phyloP scores from a whole-genome alignment of 2,113 vertebrate genomes.

The Isurus oxyrinchus region DNA sequence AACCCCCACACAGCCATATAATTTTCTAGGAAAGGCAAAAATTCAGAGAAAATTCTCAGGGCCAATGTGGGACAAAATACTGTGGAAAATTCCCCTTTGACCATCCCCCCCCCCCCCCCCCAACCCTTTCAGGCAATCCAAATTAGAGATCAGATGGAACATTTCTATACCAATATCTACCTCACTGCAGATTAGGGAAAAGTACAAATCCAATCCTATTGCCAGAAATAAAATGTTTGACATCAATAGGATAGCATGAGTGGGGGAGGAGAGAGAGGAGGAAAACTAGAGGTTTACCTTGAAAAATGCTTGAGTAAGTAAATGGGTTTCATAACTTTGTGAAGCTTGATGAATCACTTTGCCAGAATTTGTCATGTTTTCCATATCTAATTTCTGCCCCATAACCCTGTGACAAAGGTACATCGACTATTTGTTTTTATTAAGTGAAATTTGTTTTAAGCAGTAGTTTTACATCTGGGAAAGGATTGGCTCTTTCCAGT shows the following conservation, averaged over 20 bases:
- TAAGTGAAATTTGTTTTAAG: neutral
- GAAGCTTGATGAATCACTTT: neutral
- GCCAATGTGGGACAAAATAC: neutral
- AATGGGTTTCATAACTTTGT: neutral
- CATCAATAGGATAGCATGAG: neutral
- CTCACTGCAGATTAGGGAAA: neutral
- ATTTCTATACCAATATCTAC: neutral
- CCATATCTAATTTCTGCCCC: neutral
- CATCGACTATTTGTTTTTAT: neutral
- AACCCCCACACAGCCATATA: neutral
- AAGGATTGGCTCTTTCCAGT: neutral
- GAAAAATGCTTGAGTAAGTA: neutral
- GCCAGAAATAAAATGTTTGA: neutral
- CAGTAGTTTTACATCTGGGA: neutral
- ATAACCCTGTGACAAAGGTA: neutral
- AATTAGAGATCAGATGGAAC: neutral
- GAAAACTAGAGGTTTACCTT: neutral
- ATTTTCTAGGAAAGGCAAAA: neutral
- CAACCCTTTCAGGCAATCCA: neutral
- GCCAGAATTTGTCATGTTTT: neutral
- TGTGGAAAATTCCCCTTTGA: neutral
- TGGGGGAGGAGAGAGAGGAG: neutral
- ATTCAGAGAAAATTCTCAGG: neutral
- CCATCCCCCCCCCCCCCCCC: too few relatives aligned
- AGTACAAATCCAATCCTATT: neutral